Base-by-base conservation (phyloP, 2,888 invertebrate genomes). In the Dendrolimus houi region DNA sequence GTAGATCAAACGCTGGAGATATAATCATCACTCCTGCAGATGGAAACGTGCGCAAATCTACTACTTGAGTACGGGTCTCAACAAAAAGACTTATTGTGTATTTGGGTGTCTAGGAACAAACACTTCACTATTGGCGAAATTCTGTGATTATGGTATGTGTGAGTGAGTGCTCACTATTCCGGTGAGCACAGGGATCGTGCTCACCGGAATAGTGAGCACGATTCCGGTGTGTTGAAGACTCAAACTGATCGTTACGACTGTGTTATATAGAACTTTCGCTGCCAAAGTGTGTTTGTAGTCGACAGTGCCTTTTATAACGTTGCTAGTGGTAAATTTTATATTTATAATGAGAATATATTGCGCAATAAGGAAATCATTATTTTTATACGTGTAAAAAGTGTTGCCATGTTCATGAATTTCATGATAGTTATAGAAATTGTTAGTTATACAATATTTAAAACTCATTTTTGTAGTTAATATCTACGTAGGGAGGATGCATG, bases 1-100 rank as follows among this genome's bases (percentile, higher is more conserved):
- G 93, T 84, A 91, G 93, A 68, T 94, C 95, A 56, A 94, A 94
- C 78, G 94, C 94, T 62, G 96, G 95, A 65, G 94, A 94, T 64
- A 94, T 95, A 68, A 94, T 95, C 68, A 93, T 95, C 74, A 95
- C 95, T 65, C 92, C 93, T 58, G 83, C 74, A 58, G 84, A 84
- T 56, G 79, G 66, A 53, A 83, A 77, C 60, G 66, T 71, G 58
- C 81, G 79, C 63, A 87, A 87, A 67, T 81, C 88, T 59, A 87
- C 86, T 68, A 89, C 90, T 79, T 90, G 90, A 90, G 81, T 83
- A 67, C 63, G 62, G 66, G 68, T 72, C 63, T 69, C 64, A 66
- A 62, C 67, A 62, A 60, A 47, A 47, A 47, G 47, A 47, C 47
- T 47, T 47, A 75, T 80, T 77, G 77, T 81, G 75, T 82, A 74